Evolutionary conservation across 1,140 invertebrate genomes (phyloP), one percentile per base, ranked within the genome.

Genomic region (Brachionus rotundiformis): DNA sequence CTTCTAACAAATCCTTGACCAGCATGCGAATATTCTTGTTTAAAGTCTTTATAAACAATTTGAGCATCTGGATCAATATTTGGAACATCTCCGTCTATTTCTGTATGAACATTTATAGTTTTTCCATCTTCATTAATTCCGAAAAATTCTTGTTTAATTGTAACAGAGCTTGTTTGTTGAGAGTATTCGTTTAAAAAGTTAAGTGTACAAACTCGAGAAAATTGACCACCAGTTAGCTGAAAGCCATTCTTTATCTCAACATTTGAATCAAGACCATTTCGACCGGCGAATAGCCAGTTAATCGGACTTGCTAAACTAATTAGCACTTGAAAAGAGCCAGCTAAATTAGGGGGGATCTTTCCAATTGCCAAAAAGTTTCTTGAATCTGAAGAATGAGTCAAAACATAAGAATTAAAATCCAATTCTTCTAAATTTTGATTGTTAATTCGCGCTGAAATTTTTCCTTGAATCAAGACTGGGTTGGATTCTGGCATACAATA

Each of bases 361-460:
- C 76, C 76, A 63, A 79, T 79, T 4, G 47, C 76, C 1, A 79
- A 1, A 79, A 79, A 79, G 19, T 79, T 79, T 54, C 76, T 54
- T 25, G 76, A 79, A 41, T 79, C 76, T 8, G 76, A 79, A 13
- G 47, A 63, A 79, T 79, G 76, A 36, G 76, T 79, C 16, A 63
- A 79, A 10, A 79, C 76, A 25, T 79, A 79, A n/a, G 76, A 54
- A 25, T 79, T 59, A 13, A 79, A 61, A 39, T 79, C 76, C 7
- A 79, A 3, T 19, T 54, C 47, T 7, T 79, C 76, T 19, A 79
- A 41, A 39, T 63, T 54, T 59, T 59, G 47, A 59, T 63, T 63
- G 33, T 79, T 79, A 8, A 79, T 10, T 23, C 29, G n/a, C 3
- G 27, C 76, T 23, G 13, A 49, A 11, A 79, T 36, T 36, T 79